Conservation (phyloP, 2,113 vertebrate genomes). For the Talpa occidentalis region DNA sequence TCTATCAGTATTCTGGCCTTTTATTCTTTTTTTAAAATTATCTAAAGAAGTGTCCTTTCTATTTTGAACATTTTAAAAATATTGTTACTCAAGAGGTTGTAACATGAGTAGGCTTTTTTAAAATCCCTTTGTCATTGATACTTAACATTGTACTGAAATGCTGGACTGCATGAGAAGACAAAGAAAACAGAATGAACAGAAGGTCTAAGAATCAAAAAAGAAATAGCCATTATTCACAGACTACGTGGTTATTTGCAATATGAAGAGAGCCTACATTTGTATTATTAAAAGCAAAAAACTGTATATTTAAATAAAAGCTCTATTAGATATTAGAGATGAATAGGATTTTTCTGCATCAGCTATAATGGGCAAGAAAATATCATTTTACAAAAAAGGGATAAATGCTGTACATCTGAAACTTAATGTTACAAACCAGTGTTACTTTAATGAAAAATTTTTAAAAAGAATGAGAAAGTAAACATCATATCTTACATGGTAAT, state of each 20-base stretch:
- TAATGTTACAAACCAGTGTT: not conserved
- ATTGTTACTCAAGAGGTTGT: conserved; percentile 16
- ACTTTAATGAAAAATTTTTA: too few species aligned
- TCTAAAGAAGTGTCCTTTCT: not conserved
- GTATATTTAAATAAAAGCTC: not conserved
- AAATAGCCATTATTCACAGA: conserved; percentile 15
- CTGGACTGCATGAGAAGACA: not conserved
- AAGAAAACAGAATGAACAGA: conserved; percentile 2
- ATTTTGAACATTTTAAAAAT: conserved; percentile 36
- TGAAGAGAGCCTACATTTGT: not conserved
- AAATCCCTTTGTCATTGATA: not conserved
- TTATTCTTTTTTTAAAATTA: conserved; percentile 40
- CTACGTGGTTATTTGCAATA: not conserved
- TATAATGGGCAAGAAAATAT: not conserved
- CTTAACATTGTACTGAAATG: not conserved
- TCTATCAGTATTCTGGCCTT: not conserved
- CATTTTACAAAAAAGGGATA: conserved; percentile 16
- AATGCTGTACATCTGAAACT: not conserved
- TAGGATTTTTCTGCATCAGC: not conserved
- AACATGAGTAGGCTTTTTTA: not conserved
- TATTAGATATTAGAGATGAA: conserved; percentile 1
- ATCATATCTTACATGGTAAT: not conserved
- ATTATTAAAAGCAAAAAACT: not conserved
- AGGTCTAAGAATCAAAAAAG: conserved; percentile 50
- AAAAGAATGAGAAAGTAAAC: too few species aligned